phyloP scores from a whole-genome alignment of 2,797 vertebrate genomes.

The Rousettus madagascariensis region DNA sequence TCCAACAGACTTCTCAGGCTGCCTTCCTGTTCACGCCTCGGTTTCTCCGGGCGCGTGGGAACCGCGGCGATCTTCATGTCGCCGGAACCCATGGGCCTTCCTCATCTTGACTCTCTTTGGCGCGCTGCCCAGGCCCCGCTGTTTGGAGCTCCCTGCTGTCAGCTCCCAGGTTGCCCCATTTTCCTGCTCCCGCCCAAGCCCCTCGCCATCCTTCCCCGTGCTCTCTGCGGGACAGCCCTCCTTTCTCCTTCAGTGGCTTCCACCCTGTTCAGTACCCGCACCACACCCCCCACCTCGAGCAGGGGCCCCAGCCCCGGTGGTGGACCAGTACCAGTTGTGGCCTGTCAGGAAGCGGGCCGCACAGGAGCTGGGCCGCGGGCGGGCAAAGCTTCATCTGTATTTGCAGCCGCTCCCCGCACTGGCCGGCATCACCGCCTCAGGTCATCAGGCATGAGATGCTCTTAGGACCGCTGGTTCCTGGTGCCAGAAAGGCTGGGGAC shows the following conservation, averaged over 20 bases:
- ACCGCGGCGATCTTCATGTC: neutral
- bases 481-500: too few species aligned
- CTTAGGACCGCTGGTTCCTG: too few species aligned
- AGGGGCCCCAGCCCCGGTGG: too few species aligned
- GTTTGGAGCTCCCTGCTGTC: neutral
- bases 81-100: neutral
- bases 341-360: too few species aligned
- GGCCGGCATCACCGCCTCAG: too few species aligned
- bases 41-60: neutral
- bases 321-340: too few species aligned
- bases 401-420: too few species aligned
- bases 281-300: neutral
- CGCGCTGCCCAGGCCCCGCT: neutral
- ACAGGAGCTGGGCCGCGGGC: too few species aligned
- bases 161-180: neutral
- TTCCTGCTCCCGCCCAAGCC: neutral
- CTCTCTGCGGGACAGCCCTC: neutral
- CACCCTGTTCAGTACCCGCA: neutral
- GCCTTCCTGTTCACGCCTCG: neutral
- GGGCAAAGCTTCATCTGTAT: too few species aligned
- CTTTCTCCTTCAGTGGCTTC: neutral
- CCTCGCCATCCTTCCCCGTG: neutral
- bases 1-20: too few species aligned
- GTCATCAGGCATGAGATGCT: too few species aligned
- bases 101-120: neutral